Evolutionary conservation across 2,113 vertebrate genomes (phyloP).

Genomic region (Zonotrichia leucophrys): DNA sequence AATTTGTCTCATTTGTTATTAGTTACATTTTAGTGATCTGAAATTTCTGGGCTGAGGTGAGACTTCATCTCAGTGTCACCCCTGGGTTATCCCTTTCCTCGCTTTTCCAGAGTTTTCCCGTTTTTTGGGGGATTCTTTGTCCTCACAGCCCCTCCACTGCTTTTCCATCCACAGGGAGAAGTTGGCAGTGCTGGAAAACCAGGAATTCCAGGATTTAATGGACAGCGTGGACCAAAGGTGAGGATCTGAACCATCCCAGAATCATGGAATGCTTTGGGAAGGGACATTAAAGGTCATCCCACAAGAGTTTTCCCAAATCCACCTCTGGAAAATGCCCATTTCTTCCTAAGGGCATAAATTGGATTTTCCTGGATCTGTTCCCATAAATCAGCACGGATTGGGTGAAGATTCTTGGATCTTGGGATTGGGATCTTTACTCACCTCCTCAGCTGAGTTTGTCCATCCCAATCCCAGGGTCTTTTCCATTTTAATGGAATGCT

Average conservation of each 20-base stretch:
- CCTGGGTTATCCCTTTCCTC: not conserved
- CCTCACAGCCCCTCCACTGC: not conserved
- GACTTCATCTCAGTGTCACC: not conserved
- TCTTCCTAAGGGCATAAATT: not conserved
- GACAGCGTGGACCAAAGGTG: conserved; percentile 79
- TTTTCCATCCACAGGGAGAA: conserved; percentile 76
- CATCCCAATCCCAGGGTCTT: not conserved
- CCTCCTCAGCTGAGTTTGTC: rapidly evolving
- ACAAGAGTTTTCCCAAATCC: not conserved
- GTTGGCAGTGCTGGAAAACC: conserved; percentile 74
- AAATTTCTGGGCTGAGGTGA: not conserved
- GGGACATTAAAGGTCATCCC: not conserved
- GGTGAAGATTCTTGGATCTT: not conserved
- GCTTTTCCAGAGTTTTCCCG: not conserved
- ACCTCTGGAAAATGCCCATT: rapidly evolving
- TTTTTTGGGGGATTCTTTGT: not conserved
- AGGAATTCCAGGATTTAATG: conserved; percentile 76
- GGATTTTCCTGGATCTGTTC: not conserved
- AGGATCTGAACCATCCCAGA: not conserved
- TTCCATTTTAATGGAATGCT: not conserved
- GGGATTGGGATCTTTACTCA: not conserved
- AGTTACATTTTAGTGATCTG: not conserved
- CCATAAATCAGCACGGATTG: not conserved
- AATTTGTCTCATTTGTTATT: rapidly evolving
- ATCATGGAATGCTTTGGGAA: not conserved